Percentiles rank a stretch among this genome's conserved stretches.
These are phyloP conservation scores for Hemibagrus wyckioides DNA, from an alignment of 2,113 vertebrate genomes.

Conservation along the genomic window DNA sequence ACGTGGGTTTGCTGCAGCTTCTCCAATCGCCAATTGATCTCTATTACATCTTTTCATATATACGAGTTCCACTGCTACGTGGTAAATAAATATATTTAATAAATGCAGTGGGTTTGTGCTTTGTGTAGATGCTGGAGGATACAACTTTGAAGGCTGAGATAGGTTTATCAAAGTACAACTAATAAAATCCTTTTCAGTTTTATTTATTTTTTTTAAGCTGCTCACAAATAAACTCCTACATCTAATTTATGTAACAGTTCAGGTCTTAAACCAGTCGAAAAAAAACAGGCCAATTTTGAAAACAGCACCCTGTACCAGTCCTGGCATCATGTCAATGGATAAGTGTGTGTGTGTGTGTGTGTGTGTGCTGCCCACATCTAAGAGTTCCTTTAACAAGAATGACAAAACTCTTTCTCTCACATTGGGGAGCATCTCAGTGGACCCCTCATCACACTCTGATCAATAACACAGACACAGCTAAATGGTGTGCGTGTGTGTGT, in stretches of 20 bases:
- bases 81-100: neutral
- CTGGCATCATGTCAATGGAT: neutral
- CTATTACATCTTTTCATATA: neutral
- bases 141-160: neutral
- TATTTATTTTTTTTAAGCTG: neutral
- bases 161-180: neutral
- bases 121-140: neutral
- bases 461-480: slow-evolving; percentile 27
- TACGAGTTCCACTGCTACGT: neutral
- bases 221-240: neutral
- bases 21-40: neutral
- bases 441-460: slow-evolving; percentile 44
- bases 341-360: neutral
- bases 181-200: neutral
- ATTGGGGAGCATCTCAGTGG: slow-evolving; percentile 32
- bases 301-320: neutral
- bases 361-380: neutral
- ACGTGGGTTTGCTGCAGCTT: neutral
- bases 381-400: slow-evolving; percentile 2
- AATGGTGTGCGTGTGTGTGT: neutral
- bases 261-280: neutral
- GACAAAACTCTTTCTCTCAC: slow-evolving; percentile 39
- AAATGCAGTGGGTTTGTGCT: neutral
- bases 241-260: neutral
- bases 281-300: neutral